Base-by-base conservation (phyloP, 2,888 invertebrate genomes). In the Cantharis lateralis region DNA sequence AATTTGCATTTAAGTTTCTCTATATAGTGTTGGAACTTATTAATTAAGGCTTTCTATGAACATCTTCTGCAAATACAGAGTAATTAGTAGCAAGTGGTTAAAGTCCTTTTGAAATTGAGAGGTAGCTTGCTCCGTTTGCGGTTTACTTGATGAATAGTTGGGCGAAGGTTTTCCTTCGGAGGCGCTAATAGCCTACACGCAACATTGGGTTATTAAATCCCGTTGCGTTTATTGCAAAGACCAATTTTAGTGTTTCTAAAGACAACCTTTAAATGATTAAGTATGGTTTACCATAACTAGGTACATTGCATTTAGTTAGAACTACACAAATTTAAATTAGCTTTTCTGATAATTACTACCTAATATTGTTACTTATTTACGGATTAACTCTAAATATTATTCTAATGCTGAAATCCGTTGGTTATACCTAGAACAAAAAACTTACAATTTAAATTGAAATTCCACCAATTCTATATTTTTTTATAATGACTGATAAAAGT, bases 101-200 rank as follows among this genome's bases (percentile, higher is more conserved):
- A 69, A 71, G 77, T 71, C 63, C 71, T 77, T 69, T 70, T 77
- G 74, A 77, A 77, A 77, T 74, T 74, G 77, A 77, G 77, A 77
- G 77, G 77, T 77, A 71, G 71, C 74, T 71, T 69, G 66, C 28
- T 74, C 72, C 77, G 77, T 77, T 77, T 77, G 77, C 71, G 77
- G 77, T 74, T 74, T 74, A 68, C 26, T 77, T 77, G 77, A 77
- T 77, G 77, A 77, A 77, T 77, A 77, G 77, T 77, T 77, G 70
- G 76, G 74, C 74, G 15, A 74, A 69, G 74, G 77, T 77, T 68
- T 71, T 71, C 63, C 66, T 68, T 74, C 71, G 70, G 71, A 63
- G 71, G 62, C 71, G 68, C 74, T 77, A 77, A 74, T 77, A 77
- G 74, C 77, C 74, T 68, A 71, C 74, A 77, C 77, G 74, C 77